Conservation (phyloP, 1,140 invertebrate species). For the Anthonomus grandis region DNA sequence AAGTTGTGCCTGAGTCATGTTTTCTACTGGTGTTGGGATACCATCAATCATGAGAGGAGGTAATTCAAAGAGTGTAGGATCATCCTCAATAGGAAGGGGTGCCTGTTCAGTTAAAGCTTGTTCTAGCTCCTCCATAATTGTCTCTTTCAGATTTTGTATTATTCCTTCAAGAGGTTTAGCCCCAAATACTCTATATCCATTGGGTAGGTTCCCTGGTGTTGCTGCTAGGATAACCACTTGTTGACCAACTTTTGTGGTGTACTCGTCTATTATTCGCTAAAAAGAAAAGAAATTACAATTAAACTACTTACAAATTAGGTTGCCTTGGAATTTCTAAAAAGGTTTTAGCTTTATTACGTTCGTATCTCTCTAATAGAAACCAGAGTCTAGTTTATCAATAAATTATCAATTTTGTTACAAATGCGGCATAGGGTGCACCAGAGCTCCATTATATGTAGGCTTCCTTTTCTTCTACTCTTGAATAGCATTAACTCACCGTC, state of each 20-base stretch:
- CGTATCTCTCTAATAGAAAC: too few relatives aligned
- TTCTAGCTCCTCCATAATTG: constrained; percentile 94
- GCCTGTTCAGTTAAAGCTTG: constrained; percentile 64
- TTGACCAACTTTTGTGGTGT: constrained; percentile 94
- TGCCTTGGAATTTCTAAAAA: too few relatives aligned
- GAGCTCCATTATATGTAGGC: too few relatives aligned
- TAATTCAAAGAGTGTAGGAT: constrained; percentile 89
- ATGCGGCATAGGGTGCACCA: too few relatives aligned
- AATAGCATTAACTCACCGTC: too few relatives aligned
- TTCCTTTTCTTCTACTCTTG: too few relatives aligned
- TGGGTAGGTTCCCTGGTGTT: constrained; percentile 92
- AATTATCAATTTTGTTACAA: too few relatives aligned
- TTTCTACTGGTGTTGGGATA: constrained; percentile 96
- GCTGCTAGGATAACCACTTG: constrained; percentile 94
- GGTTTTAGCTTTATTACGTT: too few relatives aligned
- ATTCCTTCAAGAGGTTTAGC: constrained; percentile 96
- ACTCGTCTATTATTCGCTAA: constrained; percentile 95
- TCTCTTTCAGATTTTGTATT: constrained; percentile 81
- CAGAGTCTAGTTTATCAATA: too few relatives aligned
- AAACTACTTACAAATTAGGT: constrained; percentile 23
- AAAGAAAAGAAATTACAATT: constrained; percentile 35
- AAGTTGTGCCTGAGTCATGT: constrained; percentile 97
- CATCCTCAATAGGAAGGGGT: constrained; percentile 55
- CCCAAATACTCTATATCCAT: constrained; percentile 94
- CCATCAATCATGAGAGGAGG: constrained; percentile 95